These are phyloP conservation scores for Haliclona indistincta DNA, from an alignment of 37 sponge, comb jelly and placozoan species.

Conservation along the genomic window DNA sequence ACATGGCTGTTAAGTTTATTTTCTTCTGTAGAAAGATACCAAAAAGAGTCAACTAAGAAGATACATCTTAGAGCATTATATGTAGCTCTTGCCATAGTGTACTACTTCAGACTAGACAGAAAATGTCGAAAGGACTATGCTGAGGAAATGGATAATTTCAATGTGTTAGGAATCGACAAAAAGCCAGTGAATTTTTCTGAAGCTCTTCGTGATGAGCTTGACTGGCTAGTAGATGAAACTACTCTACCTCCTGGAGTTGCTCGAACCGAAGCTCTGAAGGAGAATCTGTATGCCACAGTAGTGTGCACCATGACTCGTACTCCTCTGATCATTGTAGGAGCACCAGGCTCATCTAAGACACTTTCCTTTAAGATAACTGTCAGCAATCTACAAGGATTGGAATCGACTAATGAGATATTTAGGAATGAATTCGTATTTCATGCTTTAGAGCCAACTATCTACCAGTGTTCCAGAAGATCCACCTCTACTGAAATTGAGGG, in stretches of 20 bases:
- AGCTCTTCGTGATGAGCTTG: slow-evolving; percentile 51
- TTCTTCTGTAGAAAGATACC: not conserved
- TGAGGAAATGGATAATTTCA: no score
- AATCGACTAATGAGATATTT: slow-evolving; percentile 58
- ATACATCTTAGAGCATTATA: slow-evolving; percentile 16
- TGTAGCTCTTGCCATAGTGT: slow-evolving; percentile 46
- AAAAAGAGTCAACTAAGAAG: not conserved
- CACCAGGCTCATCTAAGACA: slow-evolving; percentile 89
- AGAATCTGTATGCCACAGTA: slow-evolving; percentile 86
- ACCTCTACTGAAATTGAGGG: slow-evolving; percentile 85
- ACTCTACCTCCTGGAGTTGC: slow-evolving; percentile 75
- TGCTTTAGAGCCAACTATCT: slow-evolving; percentile 73
- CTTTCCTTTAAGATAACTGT: slow-evolving; percentile 85
- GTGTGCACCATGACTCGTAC: slow-evolving; percentile 72
- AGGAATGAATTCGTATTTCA: slow-evolving; percentile 59
- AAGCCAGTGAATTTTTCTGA: slow-evolving; percentile 18
- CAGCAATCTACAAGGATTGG: slow-evolving; percentile 78
- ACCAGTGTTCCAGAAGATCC: slow-evolving; percentile 84
- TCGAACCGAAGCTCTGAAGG: slow-evolving; percentile 79
- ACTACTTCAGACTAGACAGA: slow-evolving; percentile 56
- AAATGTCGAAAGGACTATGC: slow-evolving; percentile 9
- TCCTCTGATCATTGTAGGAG: slow-evolving; percentile 89
- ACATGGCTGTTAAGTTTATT: not conserved
- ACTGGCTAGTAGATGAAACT: slow-evolving; percentile 48
- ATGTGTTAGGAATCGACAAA: no score